Evolutionary conservation across 2,797 vertebrate species (phyloP).

Genomic region (Margarornis squamiger): DNA sequence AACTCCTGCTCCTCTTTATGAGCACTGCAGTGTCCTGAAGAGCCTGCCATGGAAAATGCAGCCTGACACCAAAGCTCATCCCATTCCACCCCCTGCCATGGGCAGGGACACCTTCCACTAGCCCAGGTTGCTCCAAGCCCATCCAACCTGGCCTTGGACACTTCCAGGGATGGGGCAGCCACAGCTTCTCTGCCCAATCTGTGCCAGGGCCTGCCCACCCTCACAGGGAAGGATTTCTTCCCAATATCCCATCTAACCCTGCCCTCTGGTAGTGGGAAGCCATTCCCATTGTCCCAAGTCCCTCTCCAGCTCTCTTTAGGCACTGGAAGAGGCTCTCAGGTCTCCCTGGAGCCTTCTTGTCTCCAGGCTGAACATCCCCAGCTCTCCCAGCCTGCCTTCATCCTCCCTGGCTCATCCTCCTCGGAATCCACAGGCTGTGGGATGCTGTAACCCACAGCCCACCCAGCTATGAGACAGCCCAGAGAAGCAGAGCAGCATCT

Average conservation of each 20-base stretch:
- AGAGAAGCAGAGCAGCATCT: background rate
- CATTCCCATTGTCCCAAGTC: background rate
- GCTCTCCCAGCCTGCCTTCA: background rate
- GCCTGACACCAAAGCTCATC: background rate
- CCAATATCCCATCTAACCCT: background rate
- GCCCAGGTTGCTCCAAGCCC: background rate
- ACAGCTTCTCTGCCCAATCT: background rate
- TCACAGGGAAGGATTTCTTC: background rate
- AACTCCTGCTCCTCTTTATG: background rate
- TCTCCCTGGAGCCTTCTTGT: background rate
- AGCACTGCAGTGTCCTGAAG: accelerated
- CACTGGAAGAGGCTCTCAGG: background rate
- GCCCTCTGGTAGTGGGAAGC: background rate
- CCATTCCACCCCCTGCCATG: background rate
- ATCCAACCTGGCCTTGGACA: background rate
- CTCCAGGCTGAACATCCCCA: background rate
- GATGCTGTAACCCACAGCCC: background rate
- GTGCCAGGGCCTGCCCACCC: no score
- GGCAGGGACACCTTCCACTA: background rate
- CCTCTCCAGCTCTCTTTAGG: background rate
- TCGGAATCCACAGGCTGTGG: accelerated
- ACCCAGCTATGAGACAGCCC: accelerated
- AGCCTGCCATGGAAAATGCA: background rate
- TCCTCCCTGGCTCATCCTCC: background rate
- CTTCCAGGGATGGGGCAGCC: background rate